A percentile compares a stretch with the other conserved stretches of the same genome.
These are phyloP conservation scores for Chrysodeixis includens DNA, from an alignment of 2,888 invertebrate genomes.

Conservation along the genomic window DNA sequence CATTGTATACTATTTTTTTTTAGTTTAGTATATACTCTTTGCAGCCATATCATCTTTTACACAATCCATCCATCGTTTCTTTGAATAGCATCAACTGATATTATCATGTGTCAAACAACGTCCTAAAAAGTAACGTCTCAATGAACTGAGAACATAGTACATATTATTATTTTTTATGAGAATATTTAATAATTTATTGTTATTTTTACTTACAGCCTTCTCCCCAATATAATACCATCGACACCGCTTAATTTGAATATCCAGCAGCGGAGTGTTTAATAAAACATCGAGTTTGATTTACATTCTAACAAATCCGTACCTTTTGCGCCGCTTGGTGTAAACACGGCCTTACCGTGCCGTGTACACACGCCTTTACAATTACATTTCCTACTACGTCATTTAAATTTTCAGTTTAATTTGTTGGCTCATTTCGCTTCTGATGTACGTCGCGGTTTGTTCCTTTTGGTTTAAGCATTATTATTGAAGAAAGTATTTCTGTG, in stretches of 20 bases:
- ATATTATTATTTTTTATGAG: no score
- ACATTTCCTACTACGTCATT: conserved; percentile 66
- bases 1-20: no score
- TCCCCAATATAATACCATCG: conserved; percentile 68
- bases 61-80: no score
- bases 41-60: no score
- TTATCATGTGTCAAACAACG: no score
- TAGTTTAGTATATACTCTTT: no score
- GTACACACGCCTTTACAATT: conserved; percentile 65
- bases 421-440: conserved; percentile 56
- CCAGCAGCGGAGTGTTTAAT: conserved; percentile 86
- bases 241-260: conserved; percentile 88
- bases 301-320: conserved; percentile 86
- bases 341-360: conserved; percentile 77
- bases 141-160: no score
- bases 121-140: no score
- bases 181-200: background rate
- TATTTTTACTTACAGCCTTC: conserved; percentile 46
- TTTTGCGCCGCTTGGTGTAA: conserved; percentile 84
- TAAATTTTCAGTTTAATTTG: conserved; percentile 71
- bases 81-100: no score
- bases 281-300: conserved; percentile 89
- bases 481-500: background rate
- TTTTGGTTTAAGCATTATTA: conserved; percentile 8
- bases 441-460: conserved; percentile 28